phyloP scores from a whole-genome alignment of 2,888 invertebrate species.

The Drosophila nr. medialis region DNA sequence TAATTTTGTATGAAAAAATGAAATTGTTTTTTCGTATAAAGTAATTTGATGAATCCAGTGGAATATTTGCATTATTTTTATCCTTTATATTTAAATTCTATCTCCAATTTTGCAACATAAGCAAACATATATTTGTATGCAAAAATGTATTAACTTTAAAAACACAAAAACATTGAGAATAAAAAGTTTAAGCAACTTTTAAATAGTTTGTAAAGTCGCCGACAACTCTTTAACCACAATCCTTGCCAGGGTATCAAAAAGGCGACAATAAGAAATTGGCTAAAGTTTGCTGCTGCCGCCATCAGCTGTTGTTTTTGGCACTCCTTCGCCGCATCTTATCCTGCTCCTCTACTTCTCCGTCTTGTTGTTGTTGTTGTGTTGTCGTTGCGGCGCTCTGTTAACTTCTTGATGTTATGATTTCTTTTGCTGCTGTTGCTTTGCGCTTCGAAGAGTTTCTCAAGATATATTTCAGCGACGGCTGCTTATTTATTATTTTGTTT shows the following conservation, averaged over 20 bases:
- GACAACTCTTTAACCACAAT: neutral
- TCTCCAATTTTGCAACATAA: neutral
- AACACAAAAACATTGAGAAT: neutral
- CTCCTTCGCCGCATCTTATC: neutral
- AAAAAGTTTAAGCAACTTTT: neutral
- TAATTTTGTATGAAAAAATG: neutral
- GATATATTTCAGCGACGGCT: constrained; percentile 20
- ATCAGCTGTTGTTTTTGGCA: constrained; percentile 16
- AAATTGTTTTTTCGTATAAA: neutral
- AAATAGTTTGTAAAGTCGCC: neutral
- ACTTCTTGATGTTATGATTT: constrained; percentile 72
- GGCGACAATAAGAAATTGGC: constrained; percentile 61
- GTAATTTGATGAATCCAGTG: neutral
- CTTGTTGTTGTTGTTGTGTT: constrained; percentile 10
- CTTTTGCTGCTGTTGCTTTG: constrained; percentile 45
- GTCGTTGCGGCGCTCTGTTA: constrained; percentile 14
- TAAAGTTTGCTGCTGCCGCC: constrained; percentile 58
- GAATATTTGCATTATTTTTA: neutral
- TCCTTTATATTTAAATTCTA: neutral
- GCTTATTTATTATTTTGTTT: constrained; percentile 48
- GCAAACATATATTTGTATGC: neutral
- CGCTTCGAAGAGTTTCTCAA: constrained; percentile 17
- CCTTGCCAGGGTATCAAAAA: neutral
- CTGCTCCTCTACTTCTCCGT: neutral
- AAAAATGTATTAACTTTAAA: accelerated